A percentile compares a stretch with the other conserved stretches of the same genome.
Evolutionary conservation across 2,797 vertebrate genomes (phyloP).

Genomic region (Chiloscyllium punctatum): DNA sequence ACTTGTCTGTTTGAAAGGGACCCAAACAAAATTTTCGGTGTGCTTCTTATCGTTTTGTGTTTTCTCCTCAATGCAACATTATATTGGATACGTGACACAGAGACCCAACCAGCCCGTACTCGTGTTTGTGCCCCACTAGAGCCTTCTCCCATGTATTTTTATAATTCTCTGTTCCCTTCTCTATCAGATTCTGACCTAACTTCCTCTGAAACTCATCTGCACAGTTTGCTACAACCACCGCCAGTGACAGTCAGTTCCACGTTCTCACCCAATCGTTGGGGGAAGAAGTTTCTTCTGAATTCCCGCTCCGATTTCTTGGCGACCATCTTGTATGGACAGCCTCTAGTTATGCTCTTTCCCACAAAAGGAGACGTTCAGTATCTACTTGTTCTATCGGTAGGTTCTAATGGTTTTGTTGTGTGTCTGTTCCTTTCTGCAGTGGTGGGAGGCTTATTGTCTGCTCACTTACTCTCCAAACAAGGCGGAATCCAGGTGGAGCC

Average conservation of each 20-base stretch:
- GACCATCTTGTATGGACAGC: too few relatives aligned
- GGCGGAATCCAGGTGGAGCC: slow-evolving; percentile 77
- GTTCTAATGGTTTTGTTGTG: not conserved
- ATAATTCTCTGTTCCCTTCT: not conserved
- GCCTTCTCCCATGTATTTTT: not conserved
- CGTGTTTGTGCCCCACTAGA: not conserved
- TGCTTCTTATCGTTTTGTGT: not conserved
- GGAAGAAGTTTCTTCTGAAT: not conserved
- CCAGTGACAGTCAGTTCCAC: not conserved
- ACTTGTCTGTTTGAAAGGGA: not conserved
- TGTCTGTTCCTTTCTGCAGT: slow-evolving; percentile 53
- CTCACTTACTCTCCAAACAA: slow-evolving; percentile 74
- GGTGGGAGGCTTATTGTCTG: slow-evolving; percentile 78
- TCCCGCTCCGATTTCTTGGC: too few relatives aligned
- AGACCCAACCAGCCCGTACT: not conserved
- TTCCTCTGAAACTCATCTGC: not conserved
- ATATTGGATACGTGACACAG: not conserved
- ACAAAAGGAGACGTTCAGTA: not conserved
- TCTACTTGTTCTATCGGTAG: not conserved
- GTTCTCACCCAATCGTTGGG: not conserved
- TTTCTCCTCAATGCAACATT: not conserved
- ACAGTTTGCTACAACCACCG: not conserved
- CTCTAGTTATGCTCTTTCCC: not conserved
- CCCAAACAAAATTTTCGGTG: not conserved
- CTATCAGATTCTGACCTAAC: not conserved